Evolutionary conservation across 2,888 invertebrate genomes (phyloP).

Genomic region (Elgonia sp.): DNA sequence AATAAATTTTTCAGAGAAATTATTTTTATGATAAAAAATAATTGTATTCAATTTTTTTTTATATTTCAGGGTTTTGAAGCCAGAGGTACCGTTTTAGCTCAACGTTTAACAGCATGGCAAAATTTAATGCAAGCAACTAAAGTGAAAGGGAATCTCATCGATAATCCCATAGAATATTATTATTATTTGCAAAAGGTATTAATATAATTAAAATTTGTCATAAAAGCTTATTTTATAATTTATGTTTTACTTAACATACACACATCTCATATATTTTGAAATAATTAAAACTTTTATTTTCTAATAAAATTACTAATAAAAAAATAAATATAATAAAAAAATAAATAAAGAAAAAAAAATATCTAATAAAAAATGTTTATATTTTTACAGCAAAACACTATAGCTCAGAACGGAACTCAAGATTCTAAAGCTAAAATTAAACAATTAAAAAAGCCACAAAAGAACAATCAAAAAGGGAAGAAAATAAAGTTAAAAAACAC

Average conservation of each 20-base stretch:
- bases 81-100: constrained; percentile 94
- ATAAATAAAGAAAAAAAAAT: too few species aligned
- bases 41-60: too few species aligned
- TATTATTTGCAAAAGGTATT: constrained; percentile 80
- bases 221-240: too few species aligned
- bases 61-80: constrained; percentile 95
- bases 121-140: constrained; percentile 93
- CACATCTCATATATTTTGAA: too few species aligned
- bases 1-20: too few species aligned
- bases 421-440: constrained; percentile 52
- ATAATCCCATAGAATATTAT: constrained; percentile 89
- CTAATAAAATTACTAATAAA: too few species aligned
- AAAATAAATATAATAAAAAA: too few species aligned
- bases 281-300: too few species aligned
- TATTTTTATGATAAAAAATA: too few species aligned
- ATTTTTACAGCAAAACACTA: constrained; percentile 46
- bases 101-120: constrained; percentile 94
- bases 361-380: neutral
- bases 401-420: constrained; percentile 33
- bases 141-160: constrained; percentile 90
- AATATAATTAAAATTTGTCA: too few species aligned
- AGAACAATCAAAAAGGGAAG: constrained; percentile 81
- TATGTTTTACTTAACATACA: too few species aligned
- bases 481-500: constrained; percentile 87
- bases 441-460: constrained; percentile 52